Conservation (phyloP, 2,113 vertebrate genomes). For the Pangasianodon hypophthalmus region DNA sequence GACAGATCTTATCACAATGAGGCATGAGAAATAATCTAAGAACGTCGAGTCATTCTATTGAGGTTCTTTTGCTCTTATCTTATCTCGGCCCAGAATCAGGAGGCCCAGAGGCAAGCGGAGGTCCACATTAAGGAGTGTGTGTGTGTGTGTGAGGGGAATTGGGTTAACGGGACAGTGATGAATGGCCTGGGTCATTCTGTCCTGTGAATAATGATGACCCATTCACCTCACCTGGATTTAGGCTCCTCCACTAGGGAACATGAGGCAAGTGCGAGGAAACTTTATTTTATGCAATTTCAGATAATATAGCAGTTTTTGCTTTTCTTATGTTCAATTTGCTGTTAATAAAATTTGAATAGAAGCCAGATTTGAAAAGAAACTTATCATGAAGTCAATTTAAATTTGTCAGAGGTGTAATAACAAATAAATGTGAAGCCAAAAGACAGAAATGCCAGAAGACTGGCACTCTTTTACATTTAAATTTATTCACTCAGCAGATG, state of each 20-base stretch:
- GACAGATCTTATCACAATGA: background rate
- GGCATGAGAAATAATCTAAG: background rate
- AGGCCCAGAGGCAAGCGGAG: background rate
- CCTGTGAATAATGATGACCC: constrained; percentile 42
- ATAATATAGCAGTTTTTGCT: background rate
- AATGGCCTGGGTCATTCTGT: constrained; percentile 29
- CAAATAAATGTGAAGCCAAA: background rate
- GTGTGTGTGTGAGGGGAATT: constrained; percentile 22
- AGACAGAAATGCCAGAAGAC: no score
- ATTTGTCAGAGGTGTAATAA: background rate
- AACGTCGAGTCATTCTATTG: constrained; percentile 7
- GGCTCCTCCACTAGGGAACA: background rate
- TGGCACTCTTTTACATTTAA: background rate
- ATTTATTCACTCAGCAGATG: background rate
- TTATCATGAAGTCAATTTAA: background rate
- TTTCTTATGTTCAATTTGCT: background rate
- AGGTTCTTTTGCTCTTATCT: constrained; percentile 18
- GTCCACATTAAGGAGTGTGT: constrained; percentile 18
- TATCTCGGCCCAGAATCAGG: constrained; percentile 11
- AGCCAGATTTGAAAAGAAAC: background rate
- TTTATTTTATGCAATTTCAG: background rate
- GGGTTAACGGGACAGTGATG: constrained; percentile 45
- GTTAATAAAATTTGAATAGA: background rate
- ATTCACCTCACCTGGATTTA: constrained; percentile 24
- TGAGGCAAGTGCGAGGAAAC: background rate